Conservation (phyloP, 2,797 vertebrate genomes). For the Pempheris klunzingeri region DNA sequence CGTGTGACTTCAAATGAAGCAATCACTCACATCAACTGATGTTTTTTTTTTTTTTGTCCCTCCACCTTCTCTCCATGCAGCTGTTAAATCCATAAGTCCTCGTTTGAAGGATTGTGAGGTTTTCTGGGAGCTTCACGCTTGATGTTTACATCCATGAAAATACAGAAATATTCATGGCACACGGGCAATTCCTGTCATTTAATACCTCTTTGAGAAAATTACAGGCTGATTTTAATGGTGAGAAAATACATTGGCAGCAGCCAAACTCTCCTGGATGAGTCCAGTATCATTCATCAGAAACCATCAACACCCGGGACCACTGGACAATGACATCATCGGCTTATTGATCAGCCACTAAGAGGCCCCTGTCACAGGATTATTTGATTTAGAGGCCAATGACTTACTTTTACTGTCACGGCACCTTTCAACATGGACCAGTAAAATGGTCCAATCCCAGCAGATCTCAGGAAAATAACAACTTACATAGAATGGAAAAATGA, state of each 20-base stretch:
- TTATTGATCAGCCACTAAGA: constrained; percentile 75
- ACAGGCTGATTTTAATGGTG: constrained; percentile 29
- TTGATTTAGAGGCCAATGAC: constrained; percentile 72
- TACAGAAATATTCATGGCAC: constrained; percentile 50
- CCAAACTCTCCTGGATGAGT: constrained; percentile 42
- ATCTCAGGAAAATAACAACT: constrained; percentile 51
- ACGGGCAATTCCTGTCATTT: constrained; percentile 43
- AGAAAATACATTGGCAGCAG: constrained; percentile 49
- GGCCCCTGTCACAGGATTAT: constrained; percentile 48
- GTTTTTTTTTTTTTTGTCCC: constrained; percentile 13
- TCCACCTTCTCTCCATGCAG: constrained; percentile 2
- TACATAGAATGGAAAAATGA: constrained; percentile 58
- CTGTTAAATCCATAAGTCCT: constrained; percentile 40
- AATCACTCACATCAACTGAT: constrained; percentile 56
- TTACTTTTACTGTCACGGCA: constrained; percentile 70
- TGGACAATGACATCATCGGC: constrained; percentile 77
- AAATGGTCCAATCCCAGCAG: constrained; percentile 34
- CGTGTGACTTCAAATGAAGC: constrained; percentile 67
- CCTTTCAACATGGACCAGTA: constrained; percentile 59
- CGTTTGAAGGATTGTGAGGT: constrained; percentile 36
- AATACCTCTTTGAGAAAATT: constrained; percentile 54
- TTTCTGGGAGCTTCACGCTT: constrained; percentile 19
- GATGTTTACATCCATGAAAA: constrained; percentile 49
- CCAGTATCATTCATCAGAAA: constrained; percentile 56
- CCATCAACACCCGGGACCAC: constrained; percentile 52